Base-by-base conservation (phyloP, 2,113 vertebrate genomes). In the Dipodomys spectabilis region DNA sequence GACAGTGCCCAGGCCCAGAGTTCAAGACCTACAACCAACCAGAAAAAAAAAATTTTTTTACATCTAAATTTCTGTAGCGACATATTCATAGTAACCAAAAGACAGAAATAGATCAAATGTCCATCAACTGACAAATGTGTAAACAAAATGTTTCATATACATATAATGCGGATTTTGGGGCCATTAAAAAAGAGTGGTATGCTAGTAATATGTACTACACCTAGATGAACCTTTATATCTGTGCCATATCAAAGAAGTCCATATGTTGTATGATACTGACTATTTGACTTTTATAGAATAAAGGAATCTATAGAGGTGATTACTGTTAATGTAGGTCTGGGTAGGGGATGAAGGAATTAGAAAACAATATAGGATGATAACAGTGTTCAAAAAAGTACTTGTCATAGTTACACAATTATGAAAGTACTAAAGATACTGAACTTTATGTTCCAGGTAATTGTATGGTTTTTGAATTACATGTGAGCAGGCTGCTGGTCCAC, bases 321-420 rank as follows among this genome's bases (percentile, higher is more conserved):
- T 64, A 64, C 20, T 64, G 22, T 73, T 79, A 16, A 16, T 74
- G 25, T 49, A 35, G 19, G 39, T 11, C 44, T 67, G 27, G 13
- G 3, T 86, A 3, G 12, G 27, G 5, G 7, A 22, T 83, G 23
- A 45, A 81, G 49, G 53, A 15, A 83, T 91, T 87, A 86, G 4
- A 23, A 44, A 22, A 93, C 19, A 64, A 7, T 7, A 30, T 28
- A 7, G 23, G 25, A 13, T 57, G 3, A 27, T 30, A 19, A 82
- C 81, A 87, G 45, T 72, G 15, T 79, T 87, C 44, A 68, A 72
- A 95, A 39, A 79, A 35, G 72, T 93, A 16, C 44, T 44, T 87
- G 27, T 86, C 28, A 53, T 44, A 44, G 27, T 60, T 91, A 57
- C 9, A 45, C 64, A 93, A 39, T 28, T 77, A 19, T 80, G 18